Evolutionary conservation across 2,888 invertebrate species (phyloP).

Genomic region (Lagria hirta): DNA sequence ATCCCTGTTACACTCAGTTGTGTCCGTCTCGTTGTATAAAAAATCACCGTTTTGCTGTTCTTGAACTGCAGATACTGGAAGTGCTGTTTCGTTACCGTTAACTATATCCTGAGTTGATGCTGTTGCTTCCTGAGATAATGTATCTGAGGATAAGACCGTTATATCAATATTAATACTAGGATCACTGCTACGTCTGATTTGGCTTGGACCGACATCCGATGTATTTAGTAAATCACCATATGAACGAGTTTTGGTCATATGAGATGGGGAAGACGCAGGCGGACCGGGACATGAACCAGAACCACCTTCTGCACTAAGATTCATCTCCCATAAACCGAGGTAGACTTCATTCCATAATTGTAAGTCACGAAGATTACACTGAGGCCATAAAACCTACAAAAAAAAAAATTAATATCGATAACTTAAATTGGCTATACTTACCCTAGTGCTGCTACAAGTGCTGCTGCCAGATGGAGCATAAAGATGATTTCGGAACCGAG

Average conservation of each 20-base stretch:
- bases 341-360: slow-evolving; percentile 85
- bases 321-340: slow-evolving; percentile 60
- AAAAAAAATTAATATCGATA: neutral
- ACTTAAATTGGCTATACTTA: slow-evolving; percentile 42
- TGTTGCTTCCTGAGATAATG: slow-evolving; percentile 28
- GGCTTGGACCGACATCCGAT: slow-evolving; percentile 57
- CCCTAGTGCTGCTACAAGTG: slow-evolving; percentile 53
- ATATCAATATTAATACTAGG: slow-evolving; percentile 78
- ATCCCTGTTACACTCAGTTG: slow-evolving; percentile 46
- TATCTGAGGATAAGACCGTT: slow-evolving; percentile 60
- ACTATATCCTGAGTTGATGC: slow-evolving; percentile 17
- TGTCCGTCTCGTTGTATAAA: slow-evolving; percentile 38
- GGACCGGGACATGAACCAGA: slow-evolving; percentile 50
- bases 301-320: slow-evolving; percentile 45
- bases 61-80: no score
- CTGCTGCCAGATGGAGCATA: slow-evolving; percentile 61
- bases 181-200: slow-evolving; percentile 78
- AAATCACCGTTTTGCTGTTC: slow-evolving; percentile 33
- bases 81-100: slow-evolving; percentile 1
- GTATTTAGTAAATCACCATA: slow-evolving; percentile 79
- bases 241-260: slow-evolving; percentile 80
- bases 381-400: slow-evolving; percentile 80
- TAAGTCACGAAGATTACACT: slow-evolving; percentile 80
- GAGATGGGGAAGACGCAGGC: slow-evolving; percentile 50
- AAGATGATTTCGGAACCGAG: slow-evolving; percentile 83